Conservation (phyloP, 2,797 vertebrate genomes). For the Geotrypetes seraphini region DNA sequence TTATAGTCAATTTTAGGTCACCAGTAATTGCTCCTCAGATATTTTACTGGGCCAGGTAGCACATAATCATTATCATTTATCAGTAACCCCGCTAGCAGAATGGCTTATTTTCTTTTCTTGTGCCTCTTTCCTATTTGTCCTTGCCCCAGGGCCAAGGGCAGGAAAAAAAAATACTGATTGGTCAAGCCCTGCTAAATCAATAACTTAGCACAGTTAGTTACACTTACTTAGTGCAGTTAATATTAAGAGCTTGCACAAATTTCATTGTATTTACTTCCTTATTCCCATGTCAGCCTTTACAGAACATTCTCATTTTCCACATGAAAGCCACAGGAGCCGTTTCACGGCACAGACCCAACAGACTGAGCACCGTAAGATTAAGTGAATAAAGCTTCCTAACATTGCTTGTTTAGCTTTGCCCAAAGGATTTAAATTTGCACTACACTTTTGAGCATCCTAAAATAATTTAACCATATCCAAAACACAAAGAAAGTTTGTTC, state of each 20-base stretch:
- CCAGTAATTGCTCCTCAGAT: constrained; percentile 17
- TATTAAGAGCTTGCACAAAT: constrained; percentile 51
- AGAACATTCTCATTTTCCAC: constrained; percentile 67
- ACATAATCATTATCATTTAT: constrained; percentile 14
- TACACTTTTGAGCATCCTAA: constrained; percentile 42
- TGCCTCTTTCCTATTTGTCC: constrained; percentile 22
- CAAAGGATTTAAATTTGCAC: constrained; percentile 54
- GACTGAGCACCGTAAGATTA: constrained; percentile 51
- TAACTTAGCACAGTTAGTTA: constrained; percentile 58
- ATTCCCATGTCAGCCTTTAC: constrained; percentile 57
- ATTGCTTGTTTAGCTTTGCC: constrained; percentile 46
- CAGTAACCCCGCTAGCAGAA: constrained; percentile 16
- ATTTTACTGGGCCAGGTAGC: constrained; percentile 14
- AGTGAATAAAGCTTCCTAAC: constrained; percentile 43
- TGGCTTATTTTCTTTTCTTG: constrained; percentile 18
- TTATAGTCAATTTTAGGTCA: constrained; percentile 8
- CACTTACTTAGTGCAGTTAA: constrained; percentile 57
- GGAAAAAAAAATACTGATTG: constrained; percentile 29
- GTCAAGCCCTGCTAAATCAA: constrained; percentile 54
- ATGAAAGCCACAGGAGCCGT: constrained; percentile 56
- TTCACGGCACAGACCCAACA: constrained; percentile 46
- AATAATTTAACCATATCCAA: constrained; percentile 48
- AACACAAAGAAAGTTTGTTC: constrained; percentile 39
- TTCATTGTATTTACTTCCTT: constrained; percentile 61
- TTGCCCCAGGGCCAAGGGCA: constrained; percentile 16